phyloP scores from a whole-genome alignment of 1,140 invertebrate genomes.

The Carposina sasakii region DNA sequence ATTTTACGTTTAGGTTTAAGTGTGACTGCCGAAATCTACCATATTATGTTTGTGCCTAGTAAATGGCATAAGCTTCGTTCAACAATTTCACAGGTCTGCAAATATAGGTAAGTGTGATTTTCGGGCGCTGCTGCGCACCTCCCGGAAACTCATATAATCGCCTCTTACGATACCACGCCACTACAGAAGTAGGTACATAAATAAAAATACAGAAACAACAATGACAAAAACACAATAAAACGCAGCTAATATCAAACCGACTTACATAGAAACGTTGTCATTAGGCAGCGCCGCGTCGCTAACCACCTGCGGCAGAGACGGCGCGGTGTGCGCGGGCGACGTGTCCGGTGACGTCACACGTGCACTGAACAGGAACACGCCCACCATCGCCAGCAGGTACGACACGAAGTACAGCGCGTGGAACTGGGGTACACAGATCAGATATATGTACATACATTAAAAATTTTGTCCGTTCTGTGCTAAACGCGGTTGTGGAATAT shows the following conservation, averaged over 20 bases:
- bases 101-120: too few relatives aligned
- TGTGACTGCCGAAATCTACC: too few relatives aligned
- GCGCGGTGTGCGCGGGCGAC: conserved; percentile 21
- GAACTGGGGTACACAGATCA: too few relatives aligned
- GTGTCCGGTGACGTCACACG: conserved; percentile 22
- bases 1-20: too few relatives aligned
- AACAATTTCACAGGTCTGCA: too few relatives aligned
- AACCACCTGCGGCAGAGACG: conserved; percentile 46
- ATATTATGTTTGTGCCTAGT: too few relatives aligned
- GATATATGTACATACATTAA: too few relatives aligned
- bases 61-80: too few relatives aligned
- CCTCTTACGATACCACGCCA: not conserved
- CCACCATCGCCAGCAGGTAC: conserved; percentile 82
- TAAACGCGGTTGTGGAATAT: too few relatives aligned
- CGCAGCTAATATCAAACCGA: conserved; percentile 11
- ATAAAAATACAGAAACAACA: not conserved
- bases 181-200: not conserved
- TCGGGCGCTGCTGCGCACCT: too few relatives aligned
- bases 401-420: conserved; percentile 87
- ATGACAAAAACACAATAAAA: not conserved
- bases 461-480: too few relatives aligned
- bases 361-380: conserved; percentile 80
- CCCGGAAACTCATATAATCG: too few relatives aligned
- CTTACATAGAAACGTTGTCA: conserved; percentile 66
- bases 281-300: conserved; percentile 53